phyloP scores from a whole-genome alignment of 2,797 vertebrate species.

The Cirrhinus mrigala region DNA sequence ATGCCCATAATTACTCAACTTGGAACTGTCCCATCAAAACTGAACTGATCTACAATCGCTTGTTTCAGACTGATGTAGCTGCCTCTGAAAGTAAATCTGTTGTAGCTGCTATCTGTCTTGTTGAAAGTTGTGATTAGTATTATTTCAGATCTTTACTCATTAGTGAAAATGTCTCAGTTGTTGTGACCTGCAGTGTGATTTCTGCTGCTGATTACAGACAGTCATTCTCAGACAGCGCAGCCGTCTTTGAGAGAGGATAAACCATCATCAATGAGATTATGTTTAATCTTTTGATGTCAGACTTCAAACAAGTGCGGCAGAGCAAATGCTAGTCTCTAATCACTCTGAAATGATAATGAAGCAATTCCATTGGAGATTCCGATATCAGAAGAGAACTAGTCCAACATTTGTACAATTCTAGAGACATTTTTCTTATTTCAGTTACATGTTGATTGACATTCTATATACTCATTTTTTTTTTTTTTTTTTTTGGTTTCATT shows the following conservation, averaged over 20 bases:
- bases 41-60: neutral
- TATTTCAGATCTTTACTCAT: constrained; percentile 11
- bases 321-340: constrained; percentile 46
- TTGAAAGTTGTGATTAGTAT: neutral
- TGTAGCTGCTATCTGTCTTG: neutral
- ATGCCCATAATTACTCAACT: neutral
- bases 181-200: neutral
- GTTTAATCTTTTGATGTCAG: constrained; percentile 73
- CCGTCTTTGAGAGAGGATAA: constrained; percentile 65
- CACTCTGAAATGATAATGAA: constrained; percentile 1
- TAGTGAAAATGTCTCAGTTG: neutral
- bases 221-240: neutral
- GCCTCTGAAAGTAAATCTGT: neutral
- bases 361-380: neutral
- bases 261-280: constrained; percentile 70
- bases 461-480: neutral
- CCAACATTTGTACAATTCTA: constrained; percentile 18
- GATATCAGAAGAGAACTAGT: neutral
- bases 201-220: constrained; percentile 1
- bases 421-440: neutral
- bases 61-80: neutral
- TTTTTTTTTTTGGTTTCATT: neutral
- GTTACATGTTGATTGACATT: neutral
- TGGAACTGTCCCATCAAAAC: neutral
- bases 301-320: constrained; percentile 65